phyloP scores from a whole-genome alignment of 2,888 invertebrate species.

The Cremastobaeus sp. region DNA sequence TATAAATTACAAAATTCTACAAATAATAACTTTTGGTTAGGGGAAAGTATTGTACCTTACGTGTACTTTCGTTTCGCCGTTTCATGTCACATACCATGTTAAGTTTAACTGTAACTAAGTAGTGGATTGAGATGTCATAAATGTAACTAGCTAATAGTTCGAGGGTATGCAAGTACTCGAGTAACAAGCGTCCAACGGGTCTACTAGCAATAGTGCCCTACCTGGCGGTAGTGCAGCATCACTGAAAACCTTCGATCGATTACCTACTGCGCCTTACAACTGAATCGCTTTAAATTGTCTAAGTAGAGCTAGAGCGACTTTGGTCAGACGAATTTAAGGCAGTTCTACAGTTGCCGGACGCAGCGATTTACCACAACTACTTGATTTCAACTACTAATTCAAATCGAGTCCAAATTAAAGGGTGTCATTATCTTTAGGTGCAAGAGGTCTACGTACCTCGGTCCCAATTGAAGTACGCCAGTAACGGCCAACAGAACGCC shows the following conservation, averaged over 20 bases:
- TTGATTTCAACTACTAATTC: conserved; percentile 33
- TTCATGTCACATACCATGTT: conserved; percentile 43
- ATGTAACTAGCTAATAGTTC: conserved; percentile 41
- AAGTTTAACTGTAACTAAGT: conserved; percentile 33
- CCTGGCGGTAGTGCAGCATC: conserved; percentile 1
- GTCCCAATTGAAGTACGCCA: conserved; percentile 59
- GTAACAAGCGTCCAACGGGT: conserved; percentile 36
- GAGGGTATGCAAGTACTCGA: conserved; percentile 43
- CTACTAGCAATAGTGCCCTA: conserved; percentile 16
- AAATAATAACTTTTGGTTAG: conserved; percentile 35
- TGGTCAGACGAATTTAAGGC: conserved; percentile 5
- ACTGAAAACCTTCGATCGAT: conserved; percentile 8
- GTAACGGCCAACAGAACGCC: conserved; percentile 61
- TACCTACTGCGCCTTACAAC: neutral
- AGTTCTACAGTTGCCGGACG: neutral
- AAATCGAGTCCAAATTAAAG: conserved; percentile 27
- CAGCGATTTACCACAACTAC: conserved; percentile 41
- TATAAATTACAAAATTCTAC: conserved; percentile 9
- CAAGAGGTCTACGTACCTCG: conserved; percentile 61
- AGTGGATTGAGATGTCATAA: neutral
- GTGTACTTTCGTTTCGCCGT: conserved; percentile 29
- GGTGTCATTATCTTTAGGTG: conserved; percentile 22
- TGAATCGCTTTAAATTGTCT: neutral
- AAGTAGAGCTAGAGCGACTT: neutral
- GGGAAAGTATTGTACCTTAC: conserved; percentile 56